Evolutionary conservation across 1,140 invertebrate species (phyloP), one percentile per base, ranked within the genome.

Genomic region (Aphidius gifuensis): DNA sequence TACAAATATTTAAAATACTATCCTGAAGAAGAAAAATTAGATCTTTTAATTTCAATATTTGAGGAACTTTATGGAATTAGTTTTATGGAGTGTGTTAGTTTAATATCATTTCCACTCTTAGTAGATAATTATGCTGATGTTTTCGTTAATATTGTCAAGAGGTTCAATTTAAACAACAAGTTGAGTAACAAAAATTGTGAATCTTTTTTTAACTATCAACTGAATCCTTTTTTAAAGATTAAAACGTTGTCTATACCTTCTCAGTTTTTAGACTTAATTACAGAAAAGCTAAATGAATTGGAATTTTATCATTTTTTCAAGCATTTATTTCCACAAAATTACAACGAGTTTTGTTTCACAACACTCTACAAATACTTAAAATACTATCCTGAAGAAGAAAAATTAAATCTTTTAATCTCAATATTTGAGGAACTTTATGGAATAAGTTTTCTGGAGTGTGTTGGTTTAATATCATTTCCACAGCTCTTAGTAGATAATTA

Each of bases 271-370:
- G 68, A 73, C 43, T 21, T 68, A 3, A 67, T 78, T 5, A 65
- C 55, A 3, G 46, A 48, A 1, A 63, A 51, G 11, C 50, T 71
- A 0, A 71, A 55, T 6, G 21, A 39, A 11, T 61, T 68, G 3
- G 68, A 74, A 38, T 76, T 75, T 53, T 54, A 68, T 16, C 21
- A 1, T 0, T 69, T 80, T 64, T 69, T 75, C 2, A 53, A 54
- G 0, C 68, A 66, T 40, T 6, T 74, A 6, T 68, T 74, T 23
- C 75, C 73, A 0, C 6, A 50, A n/a, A 39, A 62, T 1, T 40
- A 49, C 1, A n/a, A n/a, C n/a, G n/a, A n/a, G n/a, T 74, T 75
- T 21, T 0, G 58, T 0, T 65, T 68, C 5, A 5, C 62, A n/a
- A 1, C 21, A 0, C 55, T 73, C 32, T 6, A 67, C 6, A 3